Percentiles rank a stretch among this genome's conserved stretches.
These are phyloP conservation scores for Arctocebus calabarensis DNA, from an alignment of 2,797 vertebrate species.

Conservation along the genomic window DNA sequence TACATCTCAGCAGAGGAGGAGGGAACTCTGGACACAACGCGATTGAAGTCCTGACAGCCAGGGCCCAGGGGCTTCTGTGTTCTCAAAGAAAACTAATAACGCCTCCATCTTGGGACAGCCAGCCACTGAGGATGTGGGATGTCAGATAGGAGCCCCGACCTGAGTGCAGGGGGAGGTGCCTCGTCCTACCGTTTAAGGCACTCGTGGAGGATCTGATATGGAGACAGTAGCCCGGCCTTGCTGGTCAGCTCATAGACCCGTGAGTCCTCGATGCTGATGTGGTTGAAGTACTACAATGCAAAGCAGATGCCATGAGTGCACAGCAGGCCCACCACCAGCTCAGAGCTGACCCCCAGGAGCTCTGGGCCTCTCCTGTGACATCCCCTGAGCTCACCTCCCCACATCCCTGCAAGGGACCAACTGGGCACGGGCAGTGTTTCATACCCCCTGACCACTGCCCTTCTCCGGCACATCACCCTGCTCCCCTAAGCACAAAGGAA, in stretches of 20 bases:
- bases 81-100: neutral
- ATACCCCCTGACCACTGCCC: neutral
- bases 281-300: constrained; percentile 98
- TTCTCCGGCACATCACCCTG: neutral
- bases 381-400: neutral
- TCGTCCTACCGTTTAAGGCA: constrained; percentile 98
- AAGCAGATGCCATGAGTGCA: constrained; percentile 59
- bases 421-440: no score
- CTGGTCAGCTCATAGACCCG: constrained; percentile 99
- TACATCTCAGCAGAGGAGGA: neutral
- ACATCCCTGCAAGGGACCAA: neutral
- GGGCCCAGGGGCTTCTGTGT: neutral
- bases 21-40: neutral
- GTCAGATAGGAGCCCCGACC: neutral
- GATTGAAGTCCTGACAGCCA: neutral
- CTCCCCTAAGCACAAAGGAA: neutral
- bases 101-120: neutral
- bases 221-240: constrained; percentile 99
- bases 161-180: neutral
- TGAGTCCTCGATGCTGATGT: constrained; percentile 99
- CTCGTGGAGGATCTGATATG: constrained; percentile 99
- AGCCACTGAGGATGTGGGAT: neutral
- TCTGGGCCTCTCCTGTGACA: neutral
- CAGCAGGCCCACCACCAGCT: neutral
- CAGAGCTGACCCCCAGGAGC: neutral